Percentiles rank a stretch among this genome's conserved stretches.
These are phyloP conservation scores for Bombylius discolor DNA, from an alignment of 2,888 invertebrate genomes.

Conservation along the genomic window DNA sequence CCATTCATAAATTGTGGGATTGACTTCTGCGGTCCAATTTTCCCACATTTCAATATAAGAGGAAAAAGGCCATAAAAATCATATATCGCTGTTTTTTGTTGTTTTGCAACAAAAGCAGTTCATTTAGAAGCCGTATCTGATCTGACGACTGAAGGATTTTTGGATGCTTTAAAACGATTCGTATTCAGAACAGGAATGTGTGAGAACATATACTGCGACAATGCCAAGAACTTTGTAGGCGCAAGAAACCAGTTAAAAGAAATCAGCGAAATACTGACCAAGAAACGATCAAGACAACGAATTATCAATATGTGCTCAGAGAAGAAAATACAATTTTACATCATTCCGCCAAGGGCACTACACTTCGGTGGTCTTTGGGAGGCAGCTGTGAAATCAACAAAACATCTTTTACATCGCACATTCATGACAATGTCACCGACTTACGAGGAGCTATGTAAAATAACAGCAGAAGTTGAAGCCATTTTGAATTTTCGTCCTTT, in stretches of 20 bases:
- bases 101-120: constrained; percentile 9
- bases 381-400: constrained; percentile 4
- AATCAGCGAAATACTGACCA: too few species aligned
- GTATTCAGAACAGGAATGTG: constrained; percentile 6
- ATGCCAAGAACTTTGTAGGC: background rate
- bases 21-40: background rate
- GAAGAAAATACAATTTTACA: background rate
- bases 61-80: background rate
- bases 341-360: constrained; percentile 2
- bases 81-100: constrained; percentile 2
- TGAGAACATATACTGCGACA: constrained; percentile 5
- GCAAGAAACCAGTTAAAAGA: too few species aligned
- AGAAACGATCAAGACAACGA: too few species aligned
- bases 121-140: constrained; percentile 10
- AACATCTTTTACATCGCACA: background rate
- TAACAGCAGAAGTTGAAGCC: constrained; percentile 14
- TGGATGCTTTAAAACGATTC: constrained; percentile 8
- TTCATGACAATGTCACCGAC: background rate
- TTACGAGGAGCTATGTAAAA: constrained; percentile 1
- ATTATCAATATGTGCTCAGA: too few species aligned
- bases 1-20: constrained; percentile 8
- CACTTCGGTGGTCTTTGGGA: constrained; percentile 8
- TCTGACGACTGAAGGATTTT: constrained; percentile 4
- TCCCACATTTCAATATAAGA: too few species aligned
- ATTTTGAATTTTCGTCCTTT: constrained; percentile 15